These are phyloP conservation scores for Dione vanillae DNA, from an alignment of 2,888 invertebrate species.

Conservation along the genomic window DNA sequence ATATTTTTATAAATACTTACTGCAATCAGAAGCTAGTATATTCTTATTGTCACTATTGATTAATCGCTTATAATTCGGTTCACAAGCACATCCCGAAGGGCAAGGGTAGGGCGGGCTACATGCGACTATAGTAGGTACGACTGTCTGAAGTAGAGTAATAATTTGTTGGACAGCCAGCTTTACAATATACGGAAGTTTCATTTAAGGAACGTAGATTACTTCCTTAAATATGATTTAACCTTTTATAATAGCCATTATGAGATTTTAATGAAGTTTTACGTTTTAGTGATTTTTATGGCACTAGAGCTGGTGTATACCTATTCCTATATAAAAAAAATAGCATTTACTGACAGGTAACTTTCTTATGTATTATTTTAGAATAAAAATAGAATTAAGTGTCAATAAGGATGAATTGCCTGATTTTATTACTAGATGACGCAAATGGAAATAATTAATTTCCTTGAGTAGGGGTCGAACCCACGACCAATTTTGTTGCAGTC, in stretches of 20 bases:
- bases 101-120: conserved; percentile 57
- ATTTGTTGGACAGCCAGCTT: conserved; percentile 53
- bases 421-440: no score
- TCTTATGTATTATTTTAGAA: no score
- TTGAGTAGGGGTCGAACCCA: no score
- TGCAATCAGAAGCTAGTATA: conserved; percentile 57
- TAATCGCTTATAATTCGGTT: conserved; percentile 50
- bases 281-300: no score
- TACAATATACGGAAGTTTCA: conserved; percentile 56
- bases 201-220: conserved; percentile 58
- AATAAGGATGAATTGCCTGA: no score
- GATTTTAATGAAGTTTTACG: background rate
- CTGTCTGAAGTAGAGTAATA: conserved; percentile 57
- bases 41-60: conserved; percentile 53
- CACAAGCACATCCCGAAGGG: conserved; percentile 61
- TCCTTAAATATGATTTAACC: conserved; percentile 51
- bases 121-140: conserved; percentile 47
- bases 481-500: no score
- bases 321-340: no score
- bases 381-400: no score
- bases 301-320: no score
- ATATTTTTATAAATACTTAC: conserved; percentile 54
- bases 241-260: no score
- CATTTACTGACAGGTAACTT: no score
- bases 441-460: no score